Conservation (phyloP, 2,888 invertebrate species). For the Seira musarum region DNA sequence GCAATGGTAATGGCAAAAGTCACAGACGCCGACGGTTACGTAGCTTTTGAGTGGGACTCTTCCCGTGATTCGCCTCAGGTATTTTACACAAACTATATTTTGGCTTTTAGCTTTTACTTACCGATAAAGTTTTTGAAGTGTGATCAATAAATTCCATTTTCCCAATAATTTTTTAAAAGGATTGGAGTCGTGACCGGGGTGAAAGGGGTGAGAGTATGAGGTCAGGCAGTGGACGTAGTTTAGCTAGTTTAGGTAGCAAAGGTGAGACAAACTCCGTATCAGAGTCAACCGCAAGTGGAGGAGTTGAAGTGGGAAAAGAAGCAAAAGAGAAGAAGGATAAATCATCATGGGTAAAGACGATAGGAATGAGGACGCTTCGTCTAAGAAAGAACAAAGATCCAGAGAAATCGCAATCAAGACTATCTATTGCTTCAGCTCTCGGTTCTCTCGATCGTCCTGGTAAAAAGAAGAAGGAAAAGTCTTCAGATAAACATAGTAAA, state of each 20-base stretch:
- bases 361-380: slow-evolving; percentile 67
- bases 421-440: slow-evolving; percentile 55
- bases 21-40: slow-evolving; percentile 33
- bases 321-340: slow-evolving; percentile 66
- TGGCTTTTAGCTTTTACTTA: neutral
- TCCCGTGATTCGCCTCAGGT: slow-evolving; percentile 59
- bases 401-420: slow-evolving; percentile 53
- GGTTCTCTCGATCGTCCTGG: slow-evolving; percentile 52
- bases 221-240: slow-evolving; percentile 58
- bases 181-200: slow-evolving; percentile 54
- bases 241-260: slow-evolving; percentile 57
- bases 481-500: slow-evolving; percentile 29
- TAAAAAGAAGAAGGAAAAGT: slow-evolving; percentile 41
- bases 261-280: slow-evolving; percentile 39
- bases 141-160: slow-evolving; percentile 4
- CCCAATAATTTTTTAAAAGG: slow-evolving; percentile 24
- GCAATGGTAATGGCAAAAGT: slow-evolving; percentile 21
- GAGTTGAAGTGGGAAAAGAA: slow-evolving; percentile 63
- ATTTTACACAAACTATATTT: no score
- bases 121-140: neutral
- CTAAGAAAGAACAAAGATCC: slow-evolving; percentile 59
- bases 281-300: slow-evolving; percentile 29
- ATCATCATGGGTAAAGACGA: slow-evolving; percentile 68
- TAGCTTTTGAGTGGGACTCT: slow-evolving; percentile 56
- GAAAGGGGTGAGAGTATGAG: slow-evolving; percentile 62